Evolutionary conservation across 2,888 invertebrate genomes (phyloP).

Genomic region (Caenorhabditis sp.): DNA sequence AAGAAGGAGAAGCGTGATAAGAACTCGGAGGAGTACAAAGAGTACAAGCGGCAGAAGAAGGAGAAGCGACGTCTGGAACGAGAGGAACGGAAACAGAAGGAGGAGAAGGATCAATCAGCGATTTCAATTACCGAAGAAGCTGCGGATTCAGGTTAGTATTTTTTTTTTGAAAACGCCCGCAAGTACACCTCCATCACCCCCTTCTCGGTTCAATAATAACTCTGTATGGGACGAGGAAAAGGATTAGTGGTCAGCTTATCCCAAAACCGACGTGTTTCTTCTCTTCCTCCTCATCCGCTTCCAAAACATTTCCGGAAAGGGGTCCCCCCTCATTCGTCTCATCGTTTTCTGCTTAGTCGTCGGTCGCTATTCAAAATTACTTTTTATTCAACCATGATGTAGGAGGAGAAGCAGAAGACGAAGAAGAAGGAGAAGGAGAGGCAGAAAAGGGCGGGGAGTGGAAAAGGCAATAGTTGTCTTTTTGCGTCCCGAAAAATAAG

Average conservation of each 20-base stretch:
- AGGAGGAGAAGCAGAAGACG: conserved; percentile 10
- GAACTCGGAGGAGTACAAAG: conserved; percentile 53
- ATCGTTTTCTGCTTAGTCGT: conserved; percentile 25
- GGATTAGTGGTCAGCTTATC: conserved; percentile 52
- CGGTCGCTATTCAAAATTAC: conserved; percentile 50
- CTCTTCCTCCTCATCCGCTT: conserved; percentile 5
- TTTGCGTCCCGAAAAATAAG: not conserved
- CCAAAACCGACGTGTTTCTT: conserved; percentile 2
- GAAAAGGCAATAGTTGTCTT: no score
- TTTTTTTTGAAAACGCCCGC: not conserved
- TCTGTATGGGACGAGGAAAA: conserved; percentile 27
- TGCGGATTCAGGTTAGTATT: not conserved
- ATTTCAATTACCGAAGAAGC: not conserved
- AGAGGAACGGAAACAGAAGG: conserved; percentile 26
- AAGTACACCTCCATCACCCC: not conserved
- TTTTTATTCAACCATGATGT: conserved; percentile 58
- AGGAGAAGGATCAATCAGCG: conserved; percentile 9
- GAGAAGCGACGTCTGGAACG: conserved; percentile 34
- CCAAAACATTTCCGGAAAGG: conserved; percentile 24
- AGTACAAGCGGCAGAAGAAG: conserved; percentile 56
- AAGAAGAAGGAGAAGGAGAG: conserved; percentile 28
- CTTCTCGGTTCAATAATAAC: conserved; percentile 8
- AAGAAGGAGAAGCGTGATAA: conserved; percentile 53
- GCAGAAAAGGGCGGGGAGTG: no score
- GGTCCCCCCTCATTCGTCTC: conserved; percentile 22